A percentile compares a stretch with the other conserved stretches of the same genome.
phyloP scores from a whole-genome alignment of 2,113 vertebrate genomes.

The Rhipidura dahli region DNA sequence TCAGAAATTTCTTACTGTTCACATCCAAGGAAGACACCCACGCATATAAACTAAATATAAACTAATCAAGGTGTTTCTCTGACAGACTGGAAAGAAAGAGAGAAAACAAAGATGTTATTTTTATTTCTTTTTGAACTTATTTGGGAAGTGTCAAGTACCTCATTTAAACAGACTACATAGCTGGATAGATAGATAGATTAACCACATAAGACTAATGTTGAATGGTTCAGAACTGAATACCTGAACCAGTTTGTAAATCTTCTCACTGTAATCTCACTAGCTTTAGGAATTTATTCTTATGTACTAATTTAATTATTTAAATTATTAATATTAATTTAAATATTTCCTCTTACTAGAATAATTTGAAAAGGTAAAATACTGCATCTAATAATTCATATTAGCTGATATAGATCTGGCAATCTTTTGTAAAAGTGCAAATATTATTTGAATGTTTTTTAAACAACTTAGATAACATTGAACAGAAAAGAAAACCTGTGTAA shows the following conservation, averaged over 20 bases:
- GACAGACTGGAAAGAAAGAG: not conserved
- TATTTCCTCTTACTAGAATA: not conserved
- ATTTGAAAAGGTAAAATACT: not conserved
- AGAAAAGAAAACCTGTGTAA: not conserved
- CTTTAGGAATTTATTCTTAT: not conserved
- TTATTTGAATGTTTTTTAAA: not conserved
- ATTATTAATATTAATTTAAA: not conserved
- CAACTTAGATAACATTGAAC: not conserved
- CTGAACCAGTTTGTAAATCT: not conserved
- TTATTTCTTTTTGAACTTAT: slow-evolving; percentile 21
- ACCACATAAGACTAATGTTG: not conserved
- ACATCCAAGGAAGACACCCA: not conserved
- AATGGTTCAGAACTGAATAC: not conserved
- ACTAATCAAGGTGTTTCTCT: slow-evolving; percentile 37
- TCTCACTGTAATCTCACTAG: not conserved
- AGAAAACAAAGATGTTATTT: not conserved
- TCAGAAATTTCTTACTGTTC: not conserved
- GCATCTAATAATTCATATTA: not conserved
- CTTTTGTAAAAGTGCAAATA: not conserved
- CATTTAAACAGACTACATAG: not conserved
- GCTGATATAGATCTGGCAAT: not conserved
- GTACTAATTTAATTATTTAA: slow-evolving; percentile 1
- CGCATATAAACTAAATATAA: slow-evolving; percentile 1
- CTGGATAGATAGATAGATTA: not conserved
- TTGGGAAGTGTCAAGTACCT: not conserved